Conservation (phyloP, 2,797 vertebrate species). For the Spea hammondii region DNA sequence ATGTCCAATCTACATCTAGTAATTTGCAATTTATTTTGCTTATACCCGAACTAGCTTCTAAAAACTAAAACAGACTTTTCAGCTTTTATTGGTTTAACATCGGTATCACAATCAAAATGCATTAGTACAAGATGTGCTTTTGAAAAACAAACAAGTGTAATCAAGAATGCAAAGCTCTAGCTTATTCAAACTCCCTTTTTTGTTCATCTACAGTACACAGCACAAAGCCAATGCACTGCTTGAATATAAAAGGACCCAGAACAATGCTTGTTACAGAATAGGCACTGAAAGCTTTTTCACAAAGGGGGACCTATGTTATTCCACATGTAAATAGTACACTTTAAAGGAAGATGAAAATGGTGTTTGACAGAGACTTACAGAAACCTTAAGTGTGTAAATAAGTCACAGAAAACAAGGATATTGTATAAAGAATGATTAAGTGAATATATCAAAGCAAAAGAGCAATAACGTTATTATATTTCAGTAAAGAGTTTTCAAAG, state of each 20-base stretch:
- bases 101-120: constrained; percentile 28
- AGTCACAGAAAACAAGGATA: not conserved
- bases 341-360: constrained; percentile 16
- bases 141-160: constrained; percentile 33
- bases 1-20: not conserved
- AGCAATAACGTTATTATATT: too few relatives aligned
- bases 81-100: constrained; percentile 18
- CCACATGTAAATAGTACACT: not conserved
- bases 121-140: constrained; percentile 27
- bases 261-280: constrained; percentile 17
- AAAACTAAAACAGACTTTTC: constrained; percentile 14
- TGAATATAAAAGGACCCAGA: constrained; percentile 16
- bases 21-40: not conserved
- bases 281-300: constrained; percentile 8
- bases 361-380: constrained; percentile 10
- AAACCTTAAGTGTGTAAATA: constrained; percentile 21
- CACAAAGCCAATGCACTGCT: not conserved
- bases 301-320: constrained; percentile 17
- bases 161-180: constrained; percentile 22
- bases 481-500: too few relatives aligned
- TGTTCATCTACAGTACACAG: constrained; percentile 25
- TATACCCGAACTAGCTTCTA: not conserved
- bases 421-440: too few relatives aligned
- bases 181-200: constrained; percentile 12
- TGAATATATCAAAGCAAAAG: too few relatives aligned